Evolutionary conservation across 2,113 vertebrate genomes (phyloP).

Genomic region (Ciconia stormi): DNA sequence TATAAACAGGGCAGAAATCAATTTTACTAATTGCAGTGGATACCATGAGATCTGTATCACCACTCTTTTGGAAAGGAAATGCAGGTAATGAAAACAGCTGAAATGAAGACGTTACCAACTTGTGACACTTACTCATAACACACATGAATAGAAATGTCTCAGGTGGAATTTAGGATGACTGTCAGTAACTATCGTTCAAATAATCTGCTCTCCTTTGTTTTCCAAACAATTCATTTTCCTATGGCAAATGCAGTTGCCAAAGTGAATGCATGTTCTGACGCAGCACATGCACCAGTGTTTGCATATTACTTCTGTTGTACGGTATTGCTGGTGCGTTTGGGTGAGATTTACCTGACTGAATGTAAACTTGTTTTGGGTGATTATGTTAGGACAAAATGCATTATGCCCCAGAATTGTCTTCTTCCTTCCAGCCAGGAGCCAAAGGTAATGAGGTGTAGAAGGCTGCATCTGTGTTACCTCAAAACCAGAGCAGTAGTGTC

Average conservation of each 20-base stretch:
- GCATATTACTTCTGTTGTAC: neutral
- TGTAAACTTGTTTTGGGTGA: neutral
- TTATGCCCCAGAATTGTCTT: neutral
- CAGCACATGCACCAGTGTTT: accelerated
- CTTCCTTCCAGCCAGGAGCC: neutral
- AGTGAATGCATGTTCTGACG: neutral
- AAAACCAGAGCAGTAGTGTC: neutral
- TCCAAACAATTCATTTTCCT: neutral
- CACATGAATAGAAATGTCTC: neutral
- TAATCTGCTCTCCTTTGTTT: neutral
- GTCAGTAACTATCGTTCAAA: neutral
- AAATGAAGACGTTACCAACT: conserved; percentile 22
- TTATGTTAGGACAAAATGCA: neutral
- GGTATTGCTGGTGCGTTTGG: neutral
- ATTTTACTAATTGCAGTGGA: conserved; percentile 3
- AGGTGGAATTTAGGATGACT: neutral
- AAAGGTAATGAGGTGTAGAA: neutral
- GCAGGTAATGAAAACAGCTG: neutral
- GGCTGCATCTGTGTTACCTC: neutral
- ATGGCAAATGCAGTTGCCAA: neutral
- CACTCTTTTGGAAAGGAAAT: neutral
- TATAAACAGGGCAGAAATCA: conserved; percentile 11
- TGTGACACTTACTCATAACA: neutral
- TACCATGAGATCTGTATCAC: conserved; percentile 28
- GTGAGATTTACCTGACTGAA: neutral